Conservation (phyloP, 2,797 vertebrate genomes). For the Ctenosaura bakeri region DNA sequence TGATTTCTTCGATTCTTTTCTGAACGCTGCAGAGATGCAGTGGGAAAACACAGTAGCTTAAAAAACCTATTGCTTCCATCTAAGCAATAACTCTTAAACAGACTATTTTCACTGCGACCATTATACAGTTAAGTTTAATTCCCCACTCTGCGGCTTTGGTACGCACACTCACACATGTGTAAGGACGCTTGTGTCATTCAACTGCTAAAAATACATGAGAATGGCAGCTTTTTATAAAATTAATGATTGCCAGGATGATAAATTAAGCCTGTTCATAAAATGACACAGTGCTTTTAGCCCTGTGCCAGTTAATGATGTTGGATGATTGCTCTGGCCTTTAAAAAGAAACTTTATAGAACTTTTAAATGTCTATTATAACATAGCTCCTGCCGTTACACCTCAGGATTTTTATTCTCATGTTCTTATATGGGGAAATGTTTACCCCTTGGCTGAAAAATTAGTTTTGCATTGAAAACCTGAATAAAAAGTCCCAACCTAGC, state of each 20-base stretch:
- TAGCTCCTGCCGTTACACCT: slow-evolving; percentile 18
- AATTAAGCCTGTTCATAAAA: slow-evolving; percentile 64
- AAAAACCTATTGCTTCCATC: no score
- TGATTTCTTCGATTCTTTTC: no score
- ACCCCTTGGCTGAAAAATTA: slow-evolving; percentile 18
- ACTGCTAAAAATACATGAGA: slow-evolving; percentile 62
- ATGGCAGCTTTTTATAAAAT: slow-evolving; percentile 58
- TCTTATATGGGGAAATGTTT: slow-evolving; percentile 36
- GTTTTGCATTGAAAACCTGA: slow-evolving; percentile 1
- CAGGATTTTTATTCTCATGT: slow-evolving; percentile 32
- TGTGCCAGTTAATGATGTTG: slow-evolving; percentile 23
- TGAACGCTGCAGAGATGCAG: no score
- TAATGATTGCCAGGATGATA: slow-evolving; percentile 57
- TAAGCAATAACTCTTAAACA: no score
- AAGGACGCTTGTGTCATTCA: slow-evolving; percentile 55
- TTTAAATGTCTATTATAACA: slow-evolving; percentile 31
- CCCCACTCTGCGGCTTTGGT: no score
- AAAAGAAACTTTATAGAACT: slow-evolving; percentile 33
- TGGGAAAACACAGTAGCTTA: no score
- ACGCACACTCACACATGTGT: neutral
- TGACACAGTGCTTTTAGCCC: slow-evolving; percentile 39
- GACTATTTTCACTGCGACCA: no score
- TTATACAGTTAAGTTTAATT: neutral
- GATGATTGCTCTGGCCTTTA: slow-evolving; percentile 43
- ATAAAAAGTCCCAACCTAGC: neutral